phyloP scores from a whole-genome alignment of 2,797 vertebrate species.

The Lithobates pipiens region DNA sequence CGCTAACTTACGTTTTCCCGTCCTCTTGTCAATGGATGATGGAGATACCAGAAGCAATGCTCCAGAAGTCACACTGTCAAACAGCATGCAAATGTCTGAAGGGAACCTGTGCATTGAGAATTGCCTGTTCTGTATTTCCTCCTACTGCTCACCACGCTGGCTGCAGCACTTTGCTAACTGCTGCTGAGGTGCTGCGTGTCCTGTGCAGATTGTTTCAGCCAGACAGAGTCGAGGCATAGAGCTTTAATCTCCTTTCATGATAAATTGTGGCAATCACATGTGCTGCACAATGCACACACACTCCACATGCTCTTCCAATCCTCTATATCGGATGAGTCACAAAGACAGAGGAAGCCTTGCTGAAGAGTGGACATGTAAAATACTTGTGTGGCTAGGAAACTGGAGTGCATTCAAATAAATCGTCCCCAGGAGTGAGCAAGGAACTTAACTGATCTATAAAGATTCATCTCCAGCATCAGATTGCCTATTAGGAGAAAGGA shows the following conservation, averaged over 20 bases:
- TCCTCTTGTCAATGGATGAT: constrained; percentile 60
- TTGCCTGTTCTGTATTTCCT: constrained; percentile 45
- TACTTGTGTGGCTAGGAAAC: constrained; percentile 19
- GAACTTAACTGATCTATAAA: constrained; percentile 25
- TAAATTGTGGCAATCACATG: constrained; percentile 59
- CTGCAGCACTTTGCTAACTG: constrained; percentile 51
- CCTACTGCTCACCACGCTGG: not conserved
- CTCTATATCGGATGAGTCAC: constrained; percentile 48
- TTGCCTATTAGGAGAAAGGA: constrained; percentile 19
- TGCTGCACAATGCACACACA: constrained; percentile 38
- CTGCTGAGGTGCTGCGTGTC: constrained; percentile 48
- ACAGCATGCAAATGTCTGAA: constrained; percentile 45
- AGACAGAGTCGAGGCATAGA: constrained; percentile 32
- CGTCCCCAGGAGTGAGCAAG: constrained; percentile 26
- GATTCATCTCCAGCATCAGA: constrained; percentile 25
- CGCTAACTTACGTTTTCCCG: constrained; percentile 67
- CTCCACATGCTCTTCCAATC: constrained; percentile 47
- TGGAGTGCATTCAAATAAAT: constrained; percentile 44
- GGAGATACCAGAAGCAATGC: constrained; percentile 57
- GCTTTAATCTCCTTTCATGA: constrained; percentile 58
- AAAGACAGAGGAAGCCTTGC: not conserved
- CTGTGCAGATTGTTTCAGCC: not conserved
- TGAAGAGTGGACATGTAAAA: constrained; percentile 23
- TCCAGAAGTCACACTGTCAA: constrained; percentile 63
- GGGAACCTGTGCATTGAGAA: constrained; percentile 59